These are phyloP conservation scores for Etheostoma perlongum DNA, from an alignment of 2,797 vertebrate genomes.

Conservation along the genomic window DNA sequence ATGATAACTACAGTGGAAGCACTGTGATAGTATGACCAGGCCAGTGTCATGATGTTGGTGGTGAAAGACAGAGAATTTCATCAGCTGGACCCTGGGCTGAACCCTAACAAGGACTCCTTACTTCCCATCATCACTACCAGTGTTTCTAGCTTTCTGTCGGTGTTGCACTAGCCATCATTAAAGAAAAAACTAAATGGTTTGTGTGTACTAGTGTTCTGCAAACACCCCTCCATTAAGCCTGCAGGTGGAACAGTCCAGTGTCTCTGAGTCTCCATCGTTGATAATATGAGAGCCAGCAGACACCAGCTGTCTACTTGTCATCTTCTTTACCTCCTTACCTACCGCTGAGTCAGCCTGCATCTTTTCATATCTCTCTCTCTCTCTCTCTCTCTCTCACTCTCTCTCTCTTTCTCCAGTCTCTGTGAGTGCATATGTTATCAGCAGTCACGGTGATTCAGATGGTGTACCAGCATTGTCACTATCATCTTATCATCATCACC, in stretches of 20 bases:
- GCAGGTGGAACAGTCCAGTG: constrained; percentile 55
- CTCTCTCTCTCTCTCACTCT: background rate
- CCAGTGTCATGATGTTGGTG: constrained; percentile 21
- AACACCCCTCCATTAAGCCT: constrained; percentile 40
- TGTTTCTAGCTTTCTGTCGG: constrained; percentile 48
- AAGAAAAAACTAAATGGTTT: constrained; percentile 12
- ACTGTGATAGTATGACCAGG: constrained; percentile 18
- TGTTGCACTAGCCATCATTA: constrained; percentile 25
- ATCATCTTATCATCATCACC: constrained; percentile 10
- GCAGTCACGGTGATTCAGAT: constrained; percentile 39
- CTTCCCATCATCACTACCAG: constrained; percentile 31
- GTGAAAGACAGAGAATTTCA: constrained; percentile 41
- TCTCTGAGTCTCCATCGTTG: constrained; percentile 49
- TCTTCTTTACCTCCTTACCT: constrained; percentile 63
- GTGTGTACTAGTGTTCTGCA: constrained; percentile 1
- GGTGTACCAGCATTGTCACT: background rate
- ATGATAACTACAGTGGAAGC: constrained; percentile 6
- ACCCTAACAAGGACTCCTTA: constrained; percentile 46
- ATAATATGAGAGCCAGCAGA: constrained; percentile 70
- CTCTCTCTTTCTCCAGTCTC: background rate
- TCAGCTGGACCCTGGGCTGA: constrained; percentile 35
- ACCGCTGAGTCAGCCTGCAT: constrained; percentile 61
- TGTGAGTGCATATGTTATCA: constrained; percentile 31
- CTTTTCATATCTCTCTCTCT: constrained; percentile 31
- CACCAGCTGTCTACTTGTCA: constrained; percentile 70